A percentile compares a stretch with the other conserved stretches of the same genome.
phyloP scores from a whole-genome alignment of 1,140 invertebrate species.

The Octopus sinensis region DNA sequence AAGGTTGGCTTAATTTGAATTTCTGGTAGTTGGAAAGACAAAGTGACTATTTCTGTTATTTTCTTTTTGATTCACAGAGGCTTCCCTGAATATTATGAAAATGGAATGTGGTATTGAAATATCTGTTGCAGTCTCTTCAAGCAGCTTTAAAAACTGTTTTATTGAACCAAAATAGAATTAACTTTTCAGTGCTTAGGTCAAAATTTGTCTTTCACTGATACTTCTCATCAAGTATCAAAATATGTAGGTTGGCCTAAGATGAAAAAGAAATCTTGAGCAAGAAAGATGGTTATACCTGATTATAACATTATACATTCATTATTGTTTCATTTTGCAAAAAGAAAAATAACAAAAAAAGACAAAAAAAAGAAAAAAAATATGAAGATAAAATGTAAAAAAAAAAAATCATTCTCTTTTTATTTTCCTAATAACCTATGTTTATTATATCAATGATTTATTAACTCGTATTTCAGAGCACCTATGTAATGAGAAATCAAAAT shows the following conservation, averaged over 20 bases:
- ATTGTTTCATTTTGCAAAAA: too few species aligned
- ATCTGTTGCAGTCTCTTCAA: background rate
- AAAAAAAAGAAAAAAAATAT: too few species aligned
- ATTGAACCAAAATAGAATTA: conserved; percentile 6
- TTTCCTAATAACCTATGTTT: too few species aligned
- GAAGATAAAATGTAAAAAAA: too few species aligned
- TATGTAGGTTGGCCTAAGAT: background rate
- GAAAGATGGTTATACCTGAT: background rate
- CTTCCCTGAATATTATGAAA: background rate
- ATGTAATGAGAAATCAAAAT: too few species aligned
- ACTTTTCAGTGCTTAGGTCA: conserved; percentile 1
- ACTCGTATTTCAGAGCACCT: too few species aligned
- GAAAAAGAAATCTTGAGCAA: background rate
- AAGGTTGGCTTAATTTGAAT: background rate
- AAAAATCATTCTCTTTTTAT: too few species aligned
- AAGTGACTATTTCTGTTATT: background rate
- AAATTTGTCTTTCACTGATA: conserved; percentile 3
- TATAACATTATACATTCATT: too few species aligned
- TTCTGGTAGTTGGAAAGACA: background rate
- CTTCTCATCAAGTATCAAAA: background rate
- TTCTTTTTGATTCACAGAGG: conserved; percentile 8
- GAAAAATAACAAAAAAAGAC: too few species aligned
- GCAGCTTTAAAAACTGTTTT: background rate
- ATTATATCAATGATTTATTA: too few species aligned
- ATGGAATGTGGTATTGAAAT: background rate